phyloP scores from a whole-genome alignment of 2,888 invertebrate genomes.

The Mesochorus sp. region DNA sequence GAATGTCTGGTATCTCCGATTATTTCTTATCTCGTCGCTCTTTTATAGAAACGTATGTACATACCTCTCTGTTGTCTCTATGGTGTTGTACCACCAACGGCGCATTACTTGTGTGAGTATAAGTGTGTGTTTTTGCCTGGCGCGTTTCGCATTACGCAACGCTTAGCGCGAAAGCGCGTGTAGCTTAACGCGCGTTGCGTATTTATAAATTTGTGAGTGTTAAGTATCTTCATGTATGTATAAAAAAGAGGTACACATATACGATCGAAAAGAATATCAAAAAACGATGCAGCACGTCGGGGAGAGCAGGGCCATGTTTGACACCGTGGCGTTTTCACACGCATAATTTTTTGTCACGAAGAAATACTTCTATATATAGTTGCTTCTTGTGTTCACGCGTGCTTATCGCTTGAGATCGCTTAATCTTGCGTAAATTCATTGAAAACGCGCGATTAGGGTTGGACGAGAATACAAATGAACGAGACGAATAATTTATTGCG shows the following conservation, averaged over 20 bases:
- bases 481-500: neutral
- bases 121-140: neutral
- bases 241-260: neutral
- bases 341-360: neutral
- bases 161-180: slow-evolving; percentile 61
- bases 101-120: slow-evolving; percentile 2
- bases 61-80: slow-evolving; percentile 8
- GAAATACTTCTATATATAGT: neutral
- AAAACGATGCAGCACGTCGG: slow-evolving; percentile 4
- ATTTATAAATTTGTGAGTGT: neutral
- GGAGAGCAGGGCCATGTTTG: neutral
- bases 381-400: neutral
- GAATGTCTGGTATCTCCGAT: neutral
- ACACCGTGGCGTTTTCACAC: neutral
- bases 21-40: neutral
- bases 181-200: slow-evolving; percentile 42
- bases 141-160: slow-evolving; percentile 52
- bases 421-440: slow-evolving; percentile 59
- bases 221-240: neutral
- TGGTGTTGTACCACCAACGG: neutral
- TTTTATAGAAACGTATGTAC: neutral
- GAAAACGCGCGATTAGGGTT: slow-evolving; percentile 13
- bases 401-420: slow-evolving; percentile 22
- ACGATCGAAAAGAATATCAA: neutral
- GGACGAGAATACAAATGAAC: slow-evolving; percentile 36